These are phyloP conservation scores for Clarias laeviceps DNA, from an alignment of 2,797 vertebrate genomes.

Conservation along the genomic window DNA sequence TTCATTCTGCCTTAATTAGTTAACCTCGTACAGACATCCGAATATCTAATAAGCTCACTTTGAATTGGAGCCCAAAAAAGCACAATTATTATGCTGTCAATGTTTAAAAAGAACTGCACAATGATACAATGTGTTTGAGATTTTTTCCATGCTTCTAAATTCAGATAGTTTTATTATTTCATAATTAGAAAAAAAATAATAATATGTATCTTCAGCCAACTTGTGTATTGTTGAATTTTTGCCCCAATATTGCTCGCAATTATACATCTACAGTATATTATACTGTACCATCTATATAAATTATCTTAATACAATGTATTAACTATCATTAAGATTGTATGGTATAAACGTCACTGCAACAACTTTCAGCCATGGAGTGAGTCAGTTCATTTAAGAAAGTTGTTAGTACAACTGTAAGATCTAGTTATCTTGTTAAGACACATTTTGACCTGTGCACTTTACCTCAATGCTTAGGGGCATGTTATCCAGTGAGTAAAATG, in stretches of 20 bases:
- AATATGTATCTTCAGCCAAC: not conserved
- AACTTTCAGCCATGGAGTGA: not conserved
- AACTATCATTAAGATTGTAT: not conserved
- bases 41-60: not conserved
- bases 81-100: not conserved
- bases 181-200: no score
- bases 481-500: conserved; percentile 74
- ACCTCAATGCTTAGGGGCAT: conserved; percentile 77
- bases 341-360: not conserved
- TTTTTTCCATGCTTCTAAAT: no score
- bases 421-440: conserved; percentile 58
- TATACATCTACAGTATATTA: not conserved
- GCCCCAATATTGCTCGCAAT: not conserved
- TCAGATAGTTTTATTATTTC: no score
- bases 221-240: not conserved
- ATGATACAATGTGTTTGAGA: not conserved
- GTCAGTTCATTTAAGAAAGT: not conserved
- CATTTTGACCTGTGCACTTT: conserved; percentile 64
- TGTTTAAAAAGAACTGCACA: not conserved
- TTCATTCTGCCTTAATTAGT: conserved; percentile 2
- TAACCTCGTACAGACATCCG: not conserved
- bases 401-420: not conserved
- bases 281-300: not conserved
- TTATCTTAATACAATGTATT: not conserved
- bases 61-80: not conserved